phyloP scores from a whole-genome alignment of 1,140 invertebrate genomes.

The Papilio dardanus region DNA sequence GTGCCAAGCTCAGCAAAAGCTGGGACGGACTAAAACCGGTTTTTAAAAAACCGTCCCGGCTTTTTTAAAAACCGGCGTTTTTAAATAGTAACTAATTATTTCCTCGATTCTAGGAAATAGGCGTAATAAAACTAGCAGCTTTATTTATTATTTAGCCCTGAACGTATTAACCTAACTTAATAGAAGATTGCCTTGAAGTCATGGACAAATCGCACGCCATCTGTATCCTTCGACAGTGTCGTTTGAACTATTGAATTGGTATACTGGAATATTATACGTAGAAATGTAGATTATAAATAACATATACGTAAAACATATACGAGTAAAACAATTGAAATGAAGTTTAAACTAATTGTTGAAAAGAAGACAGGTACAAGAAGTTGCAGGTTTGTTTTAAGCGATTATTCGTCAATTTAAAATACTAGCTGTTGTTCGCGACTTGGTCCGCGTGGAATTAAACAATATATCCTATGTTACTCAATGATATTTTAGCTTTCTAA shows the following conservation, averaged over 20 bases:
- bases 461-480: no score
- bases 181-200: slow-evolving; percentile 11
- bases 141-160: slow-evolving; percentile 7
- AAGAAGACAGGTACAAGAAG: no score
- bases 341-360: no score
- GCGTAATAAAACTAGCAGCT: not conserved
- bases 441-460: no score
- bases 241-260: not conserved
- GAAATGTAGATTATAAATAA: not conserved
- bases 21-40: no score
- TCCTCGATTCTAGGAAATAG: not conserved
- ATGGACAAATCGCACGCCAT: slow-evolving; percentile 6
- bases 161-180: slow-evolving; percentile 16
- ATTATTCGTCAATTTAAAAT: no score
- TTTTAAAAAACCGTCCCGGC: no score
- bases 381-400: not conserved
- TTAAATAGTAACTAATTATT: no score
- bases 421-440: no score
- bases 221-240: not conserved
- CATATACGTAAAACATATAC: not conserved
- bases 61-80: no score
- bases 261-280: not conserved
- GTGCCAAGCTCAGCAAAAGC: no score
- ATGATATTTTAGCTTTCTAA: no score
- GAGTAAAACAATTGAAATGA: not conserved